phyloP scores from a whole-genome alignment of 1,140 invertebrate genomes.

The Acyrthosiphon pisum region DNA sequence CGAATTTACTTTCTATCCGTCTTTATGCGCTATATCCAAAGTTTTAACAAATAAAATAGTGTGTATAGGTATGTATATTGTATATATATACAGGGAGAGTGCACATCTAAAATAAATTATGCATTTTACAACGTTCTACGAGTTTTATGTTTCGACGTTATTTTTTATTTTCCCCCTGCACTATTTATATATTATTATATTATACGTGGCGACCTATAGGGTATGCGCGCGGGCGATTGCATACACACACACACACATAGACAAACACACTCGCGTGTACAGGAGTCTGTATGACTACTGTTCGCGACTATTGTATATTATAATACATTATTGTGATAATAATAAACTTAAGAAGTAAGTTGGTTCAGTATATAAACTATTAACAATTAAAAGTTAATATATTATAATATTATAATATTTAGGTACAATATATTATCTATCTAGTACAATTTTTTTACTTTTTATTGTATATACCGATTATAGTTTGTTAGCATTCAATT shows the following conservation, averaged over 20 bases:
- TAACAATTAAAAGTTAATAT: not conserved
- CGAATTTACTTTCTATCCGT: constrained; percentile 35
- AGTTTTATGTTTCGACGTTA: constrained; percentile 11
- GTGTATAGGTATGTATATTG: not conserved
- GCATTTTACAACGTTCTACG: constrained; percentile 20
- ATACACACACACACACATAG: not conserved
- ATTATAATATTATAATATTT: not conserved
- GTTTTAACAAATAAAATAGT: constrained; percentile 29
- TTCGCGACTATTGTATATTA: not conserved
- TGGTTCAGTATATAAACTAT: not conserved
- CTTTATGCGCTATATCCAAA: not conserved
- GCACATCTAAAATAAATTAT: constrained; percentile 30
- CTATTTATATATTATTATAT: not conserved
- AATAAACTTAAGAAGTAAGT: not conserved
- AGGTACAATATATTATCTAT: no score
- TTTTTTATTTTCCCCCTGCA: not conserved
- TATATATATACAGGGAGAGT: not conserved
- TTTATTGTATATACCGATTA: not conserved
- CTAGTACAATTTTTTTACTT: not conserved
- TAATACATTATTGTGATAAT: not conserved
- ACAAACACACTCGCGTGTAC: no score
- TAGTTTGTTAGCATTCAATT: not conserved
- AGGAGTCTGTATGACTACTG: not conserved
- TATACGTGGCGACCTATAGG: not conserved
- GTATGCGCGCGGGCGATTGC: not conserved